A percentile compares a stretch with the other conserved stretches of the same genome.
Conservation (phyloP, 2,888 invertebrate genomes). For the Gastrophysa polygoni region DNA sequence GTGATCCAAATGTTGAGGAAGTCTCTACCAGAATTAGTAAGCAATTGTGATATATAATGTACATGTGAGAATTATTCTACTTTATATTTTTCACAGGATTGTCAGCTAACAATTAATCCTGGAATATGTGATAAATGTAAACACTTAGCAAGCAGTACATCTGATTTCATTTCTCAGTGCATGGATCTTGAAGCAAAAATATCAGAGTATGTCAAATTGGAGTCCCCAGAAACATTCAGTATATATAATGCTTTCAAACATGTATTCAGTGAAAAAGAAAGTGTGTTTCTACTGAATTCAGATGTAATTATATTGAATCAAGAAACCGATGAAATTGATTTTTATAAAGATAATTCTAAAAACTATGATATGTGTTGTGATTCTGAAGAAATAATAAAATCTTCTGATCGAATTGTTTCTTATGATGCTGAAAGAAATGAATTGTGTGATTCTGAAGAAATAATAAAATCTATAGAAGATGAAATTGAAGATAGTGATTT, state of each 20-base stretch:
- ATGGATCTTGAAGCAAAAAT: constrained; percentile 16
- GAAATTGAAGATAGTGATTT: not conserved
- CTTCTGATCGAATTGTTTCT: too few species aligned
- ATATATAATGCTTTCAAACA: not conserved
- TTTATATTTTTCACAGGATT: constrained; percentile 10
- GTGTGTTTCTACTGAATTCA: not conserved
- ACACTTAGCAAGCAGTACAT: not conserved
- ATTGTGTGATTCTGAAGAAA: too few species aligned
- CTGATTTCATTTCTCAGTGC: constrained; percentile 10
- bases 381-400: not conserved
- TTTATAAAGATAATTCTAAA: not conserved
- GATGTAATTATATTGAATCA: not conserved
- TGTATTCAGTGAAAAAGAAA: not conserved
- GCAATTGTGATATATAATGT: not conserved
- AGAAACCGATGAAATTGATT: constrained; percentile 5
- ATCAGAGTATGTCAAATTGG: not conserved
- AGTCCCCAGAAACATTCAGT: constrained; percentile 3
- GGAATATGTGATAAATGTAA: constrained; percentile 12
- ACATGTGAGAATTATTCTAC: not conserved
- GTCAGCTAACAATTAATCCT: constrained; percentile 12
- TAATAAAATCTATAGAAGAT: too few species aligned
- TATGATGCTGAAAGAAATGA: too few species aligned
- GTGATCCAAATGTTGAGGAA: constrained; percentile 4
- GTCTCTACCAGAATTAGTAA: constrained; percentile 19
- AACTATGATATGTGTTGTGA: too few species aligned